These are phyloP conservation scores for Chironomus striatipennis DNA, from an alignment of 1,140 invertebrate species.

Conservation along the genomic window DNA sequence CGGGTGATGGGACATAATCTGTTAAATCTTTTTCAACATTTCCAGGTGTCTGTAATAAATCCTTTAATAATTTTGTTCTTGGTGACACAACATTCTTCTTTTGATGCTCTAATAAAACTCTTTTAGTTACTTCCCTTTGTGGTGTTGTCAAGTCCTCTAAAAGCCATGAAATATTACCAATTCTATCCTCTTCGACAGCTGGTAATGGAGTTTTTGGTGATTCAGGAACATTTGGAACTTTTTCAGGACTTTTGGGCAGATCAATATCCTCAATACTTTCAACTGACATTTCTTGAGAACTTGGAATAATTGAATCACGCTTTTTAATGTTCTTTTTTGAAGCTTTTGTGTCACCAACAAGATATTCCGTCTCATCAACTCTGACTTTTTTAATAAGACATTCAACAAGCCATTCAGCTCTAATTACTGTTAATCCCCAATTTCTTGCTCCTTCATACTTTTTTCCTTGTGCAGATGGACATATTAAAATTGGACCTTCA, in stretches of 20 bases:
- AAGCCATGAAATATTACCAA: background rate
- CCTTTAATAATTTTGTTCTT: background rate
- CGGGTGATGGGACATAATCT: background rate
- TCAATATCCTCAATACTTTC: background rate
- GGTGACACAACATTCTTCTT: background rate
- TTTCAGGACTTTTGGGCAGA: background rate
- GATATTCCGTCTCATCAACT: slow-evolving; percentile 48
- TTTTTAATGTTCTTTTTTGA: background rate
- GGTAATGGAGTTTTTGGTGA: background rate
- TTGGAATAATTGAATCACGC: background rate
- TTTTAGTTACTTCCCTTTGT: background rate
- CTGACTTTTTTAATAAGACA: slow-evolving; percentile 50
- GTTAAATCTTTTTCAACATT: background rate
- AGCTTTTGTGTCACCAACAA: slow-evolving; percentile 49
- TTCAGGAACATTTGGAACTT: background rate
- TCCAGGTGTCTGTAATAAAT: background rate
- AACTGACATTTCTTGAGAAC: background rate
- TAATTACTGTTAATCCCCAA: slow-evolving; percentile 68
- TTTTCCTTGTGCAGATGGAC: slow-evolving; percentile 57
- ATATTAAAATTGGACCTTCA: slow-evolving; percentile 51
- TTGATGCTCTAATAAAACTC: background rate
- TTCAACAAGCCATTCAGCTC: slow-evolving; percentile 62
- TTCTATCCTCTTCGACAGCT: background rate
- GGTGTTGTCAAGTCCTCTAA: background rate
- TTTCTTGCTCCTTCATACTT: slow-evolving; percentile 78